Evolutionary conservation across 2,888 invertebrate genomes (phyloP).

Genomic region (Nephrotoma flavescens): DNA sequence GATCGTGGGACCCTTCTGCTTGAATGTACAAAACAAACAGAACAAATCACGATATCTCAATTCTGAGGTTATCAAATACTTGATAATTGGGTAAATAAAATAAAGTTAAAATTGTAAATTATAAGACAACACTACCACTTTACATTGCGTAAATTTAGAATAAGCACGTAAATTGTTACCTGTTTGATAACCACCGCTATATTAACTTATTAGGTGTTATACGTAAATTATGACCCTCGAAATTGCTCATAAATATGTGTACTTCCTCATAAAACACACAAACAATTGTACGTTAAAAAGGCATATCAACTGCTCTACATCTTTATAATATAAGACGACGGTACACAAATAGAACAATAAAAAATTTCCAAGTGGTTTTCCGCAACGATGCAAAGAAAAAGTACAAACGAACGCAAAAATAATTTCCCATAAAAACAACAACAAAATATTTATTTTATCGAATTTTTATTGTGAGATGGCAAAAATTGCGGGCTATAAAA

Average conservation of each 20-base stretch:
- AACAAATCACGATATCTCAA: no score
- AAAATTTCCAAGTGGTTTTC: not conserved
- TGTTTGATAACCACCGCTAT: no score
- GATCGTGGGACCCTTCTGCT: no score
- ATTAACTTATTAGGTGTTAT: not conserved
- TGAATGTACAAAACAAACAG: no score
- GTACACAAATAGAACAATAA: not conserved
- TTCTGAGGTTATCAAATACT: no score
- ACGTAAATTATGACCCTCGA: not conserved
- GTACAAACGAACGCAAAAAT: not conserved
- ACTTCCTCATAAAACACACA: not conserved
- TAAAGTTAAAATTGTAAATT: no score
- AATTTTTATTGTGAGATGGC: not conserved
- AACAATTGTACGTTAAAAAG: not conserved
- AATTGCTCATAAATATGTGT: not conserved
- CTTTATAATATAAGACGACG: no score
- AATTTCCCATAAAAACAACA: not conserved
- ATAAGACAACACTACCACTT: no score
- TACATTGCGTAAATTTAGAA: no score
- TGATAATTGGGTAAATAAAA: no score
- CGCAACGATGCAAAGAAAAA: not conserved
- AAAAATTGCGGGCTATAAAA: not conserved
- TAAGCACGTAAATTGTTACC: no score
- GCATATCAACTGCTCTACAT: no score
- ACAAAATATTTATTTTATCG: not conserved